Conservation (phyloP, 2,113 vertebrate genomes). For the Sitta europaea region DNA sequence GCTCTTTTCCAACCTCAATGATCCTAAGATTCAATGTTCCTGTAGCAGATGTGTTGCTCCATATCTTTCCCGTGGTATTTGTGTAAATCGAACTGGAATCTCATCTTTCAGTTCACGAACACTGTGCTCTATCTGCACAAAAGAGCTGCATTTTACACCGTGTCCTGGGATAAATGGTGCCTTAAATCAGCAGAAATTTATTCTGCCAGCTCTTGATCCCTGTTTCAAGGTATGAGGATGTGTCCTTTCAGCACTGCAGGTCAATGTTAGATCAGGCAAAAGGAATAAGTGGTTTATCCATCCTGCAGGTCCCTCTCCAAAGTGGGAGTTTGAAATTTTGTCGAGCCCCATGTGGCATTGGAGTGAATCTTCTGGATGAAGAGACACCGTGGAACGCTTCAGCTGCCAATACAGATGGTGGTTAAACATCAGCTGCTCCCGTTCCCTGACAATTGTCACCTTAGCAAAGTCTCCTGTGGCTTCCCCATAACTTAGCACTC, state of each 20-base stretch:
- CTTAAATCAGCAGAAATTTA: neutral
- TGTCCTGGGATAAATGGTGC: neutral
- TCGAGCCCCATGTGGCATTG: neutral
- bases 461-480: neutral
- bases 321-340: neutral
- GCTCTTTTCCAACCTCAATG: neutral
- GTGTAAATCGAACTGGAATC: neutral
- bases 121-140: neutral
- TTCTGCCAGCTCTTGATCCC: neutral
- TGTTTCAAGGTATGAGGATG: neutral
- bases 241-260: neutral
- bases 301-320: no score
- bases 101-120: neutral
- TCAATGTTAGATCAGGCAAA: neutral
- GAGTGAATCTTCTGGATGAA: neutral
- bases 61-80: fast-evolving
- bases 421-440: neutral
- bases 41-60: neutral
- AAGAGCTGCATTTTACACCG: neutral
- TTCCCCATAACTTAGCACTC: neutral
- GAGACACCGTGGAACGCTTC: fast-evolving
- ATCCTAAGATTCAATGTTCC: no score
- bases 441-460: neutral
- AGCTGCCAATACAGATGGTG: neutral
- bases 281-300: neutral